A percentile compares a stretch with the other conserved stretches of the same genome.
Evolutionary conservation across 2,113 vertebrate genomes (phyloP).

Genomic region (Catharus fuscescens): DNA sequence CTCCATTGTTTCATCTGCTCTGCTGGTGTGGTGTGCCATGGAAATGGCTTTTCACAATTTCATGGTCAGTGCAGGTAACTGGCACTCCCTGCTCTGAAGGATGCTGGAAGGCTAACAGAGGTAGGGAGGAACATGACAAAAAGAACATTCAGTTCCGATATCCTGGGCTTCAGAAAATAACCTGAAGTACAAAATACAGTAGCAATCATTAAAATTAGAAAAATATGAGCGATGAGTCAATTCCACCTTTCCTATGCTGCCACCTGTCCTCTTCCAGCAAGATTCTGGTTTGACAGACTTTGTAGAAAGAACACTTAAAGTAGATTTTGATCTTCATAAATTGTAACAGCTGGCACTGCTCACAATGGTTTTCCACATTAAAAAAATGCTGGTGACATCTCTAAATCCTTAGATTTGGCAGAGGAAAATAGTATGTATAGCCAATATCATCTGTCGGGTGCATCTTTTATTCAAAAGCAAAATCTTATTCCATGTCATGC

Average conservation of each 20-base stretch:
- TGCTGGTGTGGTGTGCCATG: not conserved
- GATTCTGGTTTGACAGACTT: not conserved
- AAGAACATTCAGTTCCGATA: not conserved
- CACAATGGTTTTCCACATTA: not conserved
- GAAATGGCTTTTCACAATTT: not conserved
- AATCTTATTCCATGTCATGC: not conserved
- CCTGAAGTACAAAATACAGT: not conserved
- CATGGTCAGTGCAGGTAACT: not conserved
- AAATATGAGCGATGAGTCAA: not conserved
- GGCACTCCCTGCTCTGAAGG: not conserved
- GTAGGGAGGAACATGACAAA: not conserved
- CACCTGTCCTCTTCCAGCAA: not conserved
- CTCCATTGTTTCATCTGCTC: not conserved
- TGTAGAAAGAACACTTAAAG: not conserved
- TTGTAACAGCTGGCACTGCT: not conserved
- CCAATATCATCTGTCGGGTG: not conserved
- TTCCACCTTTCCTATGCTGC: not conserved
- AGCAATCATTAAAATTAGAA: not conserved
- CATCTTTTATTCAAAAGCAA: slow-evolving; percentile 1
- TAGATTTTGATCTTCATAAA: not conserved
- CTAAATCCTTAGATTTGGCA: slow-evolving; percentile 1
- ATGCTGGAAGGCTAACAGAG: not conserved
- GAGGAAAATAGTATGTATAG: not conserved
- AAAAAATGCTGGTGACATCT: not conserved
- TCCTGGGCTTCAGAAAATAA: not conserved